These are phyloP conservation scores for Cyanocitta stelleri DNA, from an alignment of 2,113 vertebrate species.

Conservation along the genomic window DNA sequence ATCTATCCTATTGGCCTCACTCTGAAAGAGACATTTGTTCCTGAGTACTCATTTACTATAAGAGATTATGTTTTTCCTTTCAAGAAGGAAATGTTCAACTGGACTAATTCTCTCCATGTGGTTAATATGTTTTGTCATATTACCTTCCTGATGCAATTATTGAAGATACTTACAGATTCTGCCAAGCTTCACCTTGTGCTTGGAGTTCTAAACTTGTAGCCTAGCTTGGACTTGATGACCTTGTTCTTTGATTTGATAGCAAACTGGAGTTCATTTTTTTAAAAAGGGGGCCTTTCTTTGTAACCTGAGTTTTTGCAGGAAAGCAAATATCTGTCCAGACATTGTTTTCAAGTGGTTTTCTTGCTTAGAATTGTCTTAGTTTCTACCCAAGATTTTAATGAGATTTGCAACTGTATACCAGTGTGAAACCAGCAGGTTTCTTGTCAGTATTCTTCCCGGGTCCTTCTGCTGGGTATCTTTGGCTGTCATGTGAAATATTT, in stretches of 20 bases:
- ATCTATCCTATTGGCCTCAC: not conserved
- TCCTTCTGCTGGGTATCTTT: not conserved
- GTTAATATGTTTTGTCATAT: not conserved
- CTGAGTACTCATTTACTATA: not conserved
- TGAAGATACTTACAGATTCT: not conserved
- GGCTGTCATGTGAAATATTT: not conserved
- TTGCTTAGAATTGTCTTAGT: not conserved
- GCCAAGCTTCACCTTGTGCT: not conserved
- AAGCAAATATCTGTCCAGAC: not conserved
- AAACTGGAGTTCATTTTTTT: not conserved
- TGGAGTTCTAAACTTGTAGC: not conserved
- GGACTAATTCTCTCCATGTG: not conserved
- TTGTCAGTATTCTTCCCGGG: not conserved
- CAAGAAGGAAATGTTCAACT: not conserved
- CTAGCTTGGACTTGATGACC: not conserved
- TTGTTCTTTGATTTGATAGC: not conserved
- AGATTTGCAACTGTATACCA: not conserved
- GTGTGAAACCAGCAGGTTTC: not conserved
- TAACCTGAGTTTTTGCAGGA: not conserved
- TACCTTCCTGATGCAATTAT: not conserved
- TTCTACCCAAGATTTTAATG: not conserved
- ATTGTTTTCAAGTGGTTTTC: not conserved
- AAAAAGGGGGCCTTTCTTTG: not conserved
- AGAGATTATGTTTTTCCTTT: not conserved
- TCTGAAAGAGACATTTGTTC: not conserved